phyloP scores from a whole-genome alignment of 2,113 vertebrate genomes.

The Actinemys pallida region DNA sequence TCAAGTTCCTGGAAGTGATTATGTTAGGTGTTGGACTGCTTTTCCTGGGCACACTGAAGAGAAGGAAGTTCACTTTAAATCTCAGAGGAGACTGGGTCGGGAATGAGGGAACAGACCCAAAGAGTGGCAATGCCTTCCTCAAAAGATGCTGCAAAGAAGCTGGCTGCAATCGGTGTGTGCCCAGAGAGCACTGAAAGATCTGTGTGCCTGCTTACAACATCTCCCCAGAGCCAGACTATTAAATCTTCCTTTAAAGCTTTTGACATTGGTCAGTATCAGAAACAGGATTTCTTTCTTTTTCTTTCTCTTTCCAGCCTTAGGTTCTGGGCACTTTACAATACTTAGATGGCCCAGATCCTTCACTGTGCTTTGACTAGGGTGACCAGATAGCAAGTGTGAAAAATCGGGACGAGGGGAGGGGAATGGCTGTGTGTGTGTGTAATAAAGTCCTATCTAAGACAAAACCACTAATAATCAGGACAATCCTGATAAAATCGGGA shows the following conservation, averaged over 20 bases:
- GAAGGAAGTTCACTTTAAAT: background rate
- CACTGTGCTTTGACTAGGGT: too few species aligned
- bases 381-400: too few species aligned
- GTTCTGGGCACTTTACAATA: background rate
- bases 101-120: too few species aligned
- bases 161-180: background rate
- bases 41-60: too few species aligned
- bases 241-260: background rate
- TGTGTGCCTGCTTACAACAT: background rate
- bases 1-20: background rate
- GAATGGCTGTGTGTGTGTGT: too few species aligned
- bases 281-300: background rate
- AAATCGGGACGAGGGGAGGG: too few species aligned
- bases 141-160: background rate
- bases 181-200: too few species aligned
- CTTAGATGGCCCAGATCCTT: background rate
- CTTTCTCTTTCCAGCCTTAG: background rate
- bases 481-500: too few species aligned
- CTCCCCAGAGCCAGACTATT: rapidly evolving
- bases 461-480: too few species aligned
- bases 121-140: background rate
- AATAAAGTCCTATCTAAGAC: too few species aligned
- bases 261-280: background rate
- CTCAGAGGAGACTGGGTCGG: background rate
- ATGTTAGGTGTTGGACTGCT: background rate